phyloP scores from a whole-genome alignment of 2,113 vertebrate genomes.

The Plestiodon gilberti region DNA sequence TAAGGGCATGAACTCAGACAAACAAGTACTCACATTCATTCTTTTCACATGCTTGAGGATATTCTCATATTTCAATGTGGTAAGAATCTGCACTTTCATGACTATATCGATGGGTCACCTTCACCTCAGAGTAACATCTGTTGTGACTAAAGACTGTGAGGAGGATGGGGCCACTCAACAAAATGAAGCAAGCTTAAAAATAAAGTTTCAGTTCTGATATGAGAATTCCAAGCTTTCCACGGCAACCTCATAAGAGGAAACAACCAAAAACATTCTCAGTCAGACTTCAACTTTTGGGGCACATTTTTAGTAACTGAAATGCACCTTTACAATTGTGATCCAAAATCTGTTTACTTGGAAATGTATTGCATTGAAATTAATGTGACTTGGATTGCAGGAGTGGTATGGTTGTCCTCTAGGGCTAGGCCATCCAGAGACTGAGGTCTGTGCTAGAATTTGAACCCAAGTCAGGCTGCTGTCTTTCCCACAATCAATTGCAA shows the following conservation, averaged over 20 bases:
- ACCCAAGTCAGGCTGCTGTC: not conserved
- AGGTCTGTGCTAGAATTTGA: not conserved
- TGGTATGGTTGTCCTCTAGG: not conserved
- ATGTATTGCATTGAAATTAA: not conserved
- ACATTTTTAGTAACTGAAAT: not conserved
- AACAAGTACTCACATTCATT: rapidly evolving
- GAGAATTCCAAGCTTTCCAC: slow-evolving; percentile 29
- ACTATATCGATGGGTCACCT: not conserved
- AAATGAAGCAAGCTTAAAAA: slow-evolving; percentile 19
- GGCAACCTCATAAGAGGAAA: slow-evolving; percentile 26
- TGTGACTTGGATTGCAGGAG: too few relatives aligned
- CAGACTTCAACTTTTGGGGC: not conserved
- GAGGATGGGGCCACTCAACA: not conserved
- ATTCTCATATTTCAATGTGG: not conserved
- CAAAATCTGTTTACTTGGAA: not conserved
- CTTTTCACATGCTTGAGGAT: not conserved
- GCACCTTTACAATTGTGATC: not conserved
- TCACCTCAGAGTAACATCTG: not conserved
- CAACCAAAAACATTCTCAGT: not conserved
- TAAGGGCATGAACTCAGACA: rapidly evolving
- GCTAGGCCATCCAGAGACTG: not conserved
- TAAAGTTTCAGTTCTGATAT: slow-evolving; percentile 21
- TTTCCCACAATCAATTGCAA: not conserved
- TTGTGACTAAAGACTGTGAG: not conserved
- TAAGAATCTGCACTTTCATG: not conserved